Evolutionary conservation across 2,797 vertebrate genomes (phyloP).

Genomic region (Gymnothorax javanicus): DNA sequence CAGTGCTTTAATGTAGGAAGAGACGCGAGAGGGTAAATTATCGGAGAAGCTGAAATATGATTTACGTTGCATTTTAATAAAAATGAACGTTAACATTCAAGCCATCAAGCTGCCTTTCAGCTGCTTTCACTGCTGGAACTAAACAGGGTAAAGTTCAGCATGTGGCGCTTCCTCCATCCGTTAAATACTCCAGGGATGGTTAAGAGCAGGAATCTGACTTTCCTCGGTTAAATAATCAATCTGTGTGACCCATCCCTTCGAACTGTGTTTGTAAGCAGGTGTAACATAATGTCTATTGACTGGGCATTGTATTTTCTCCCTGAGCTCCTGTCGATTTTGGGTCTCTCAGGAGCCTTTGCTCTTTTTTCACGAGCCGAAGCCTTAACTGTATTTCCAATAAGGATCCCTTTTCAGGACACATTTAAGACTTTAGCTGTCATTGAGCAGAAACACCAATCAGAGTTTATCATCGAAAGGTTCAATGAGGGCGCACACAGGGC

Average conservation of each 20-base stretch:
- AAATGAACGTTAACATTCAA: background rate
- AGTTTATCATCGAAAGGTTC: background rate
- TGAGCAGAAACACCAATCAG: constrained; percentile 12
- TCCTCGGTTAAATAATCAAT: constrained; percentile 2
- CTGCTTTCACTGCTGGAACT: background rate
- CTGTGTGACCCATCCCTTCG: background rate
- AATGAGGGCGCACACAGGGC: background rate
- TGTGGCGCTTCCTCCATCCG: background rate
- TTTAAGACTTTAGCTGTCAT: background rate
- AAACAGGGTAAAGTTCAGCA: background rate
- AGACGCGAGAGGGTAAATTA: background rate
- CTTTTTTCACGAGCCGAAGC: background rate
- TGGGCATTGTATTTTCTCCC: background rate
- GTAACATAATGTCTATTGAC: constrained; percentile 28
- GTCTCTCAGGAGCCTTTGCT: background rate
- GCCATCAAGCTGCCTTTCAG: background rate
- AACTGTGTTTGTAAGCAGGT: constrained; percentile 13
- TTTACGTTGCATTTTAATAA: background rate
- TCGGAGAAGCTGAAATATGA: background rate
- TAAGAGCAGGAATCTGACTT: background rate
- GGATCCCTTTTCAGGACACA: background rate
- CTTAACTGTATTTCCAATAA: constrained; percentile 9
- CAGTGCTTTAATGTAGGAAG: background rate
- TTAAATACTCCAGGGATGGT: constrained; percentile 4
- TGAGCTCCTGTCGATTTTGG: constrained; percentile 13